phyloP scores from a whole-genome alignment of 1,140 invertebrate species.

The Drosophila pandora region DNA sequence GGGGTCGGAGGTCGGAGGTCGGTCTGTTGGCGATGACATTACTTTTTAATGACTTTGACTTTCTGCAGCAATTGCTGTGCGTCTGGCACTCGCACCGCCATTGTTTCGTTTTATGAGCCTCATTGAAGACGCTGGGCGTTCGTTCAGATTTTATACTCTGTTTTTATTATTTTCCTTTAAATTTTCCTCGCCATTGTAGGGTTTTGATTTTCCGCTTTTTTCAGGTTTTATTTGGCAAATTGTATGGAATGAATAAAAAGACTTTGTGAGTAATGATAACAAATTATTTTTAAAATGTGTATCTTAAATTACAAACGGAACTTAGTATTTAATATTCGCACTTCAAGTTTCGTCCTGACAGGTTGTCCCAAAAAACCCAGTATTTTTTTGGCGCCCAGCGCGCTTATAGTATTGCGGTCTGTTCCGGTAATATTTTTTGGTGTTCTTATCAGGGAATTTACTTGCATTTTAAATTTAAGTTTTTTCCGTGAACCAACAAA shows the following conservation, averaged over 20 bases:
- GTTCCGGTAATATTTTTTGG: background rate
- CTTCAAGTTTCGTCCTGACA: background rate
- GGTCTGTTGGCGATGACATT: slow-evolving; percentile 73
- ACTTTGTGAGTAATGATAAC: background rate
- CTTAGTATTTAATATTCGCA: background rate
- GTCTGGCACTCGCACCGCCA: slow-evolving; percentile 35
- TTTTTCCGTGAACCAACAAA: background rate
- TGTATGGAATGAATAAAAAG: background rate
- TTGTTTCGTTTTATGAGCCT: slow-evolving; percentile 56
- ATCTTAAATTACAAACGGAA: background rate
- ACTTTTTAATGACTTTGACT: slow-evolving; percentile 83
- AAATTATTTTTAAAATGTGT: background rate
- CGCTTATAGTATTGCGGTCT: background rate
- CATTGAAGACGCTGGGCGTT: slow-evolving; percentile 48
- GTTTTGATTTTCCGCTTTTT: slow-evolving; percentile 3
- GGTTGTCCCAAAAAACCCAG: background rate
- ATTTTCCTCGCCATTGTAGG: slow-evolving; percentile 6
- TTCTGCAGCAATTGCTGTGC: slow-evolving; percentile 75
- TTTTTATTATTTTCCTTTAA: slow-evolving; percentile 27
- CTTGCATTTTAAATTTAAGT: background rate
- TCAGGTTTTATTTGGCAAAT: background rate
- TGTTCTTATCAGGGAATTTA: background rate
- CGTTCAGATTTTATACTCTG: slow-evolving; percentile 30
- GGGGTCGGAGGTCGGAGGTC: slow-evolving; percentile 17
- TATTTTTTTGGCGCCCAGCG: background rate